Evolutionary conservation across 2,888 invertebrate genomes (phyloP), one percentile per base, ranked within the genome.

Genomic region (Diadegma fenestrale): DNA sequence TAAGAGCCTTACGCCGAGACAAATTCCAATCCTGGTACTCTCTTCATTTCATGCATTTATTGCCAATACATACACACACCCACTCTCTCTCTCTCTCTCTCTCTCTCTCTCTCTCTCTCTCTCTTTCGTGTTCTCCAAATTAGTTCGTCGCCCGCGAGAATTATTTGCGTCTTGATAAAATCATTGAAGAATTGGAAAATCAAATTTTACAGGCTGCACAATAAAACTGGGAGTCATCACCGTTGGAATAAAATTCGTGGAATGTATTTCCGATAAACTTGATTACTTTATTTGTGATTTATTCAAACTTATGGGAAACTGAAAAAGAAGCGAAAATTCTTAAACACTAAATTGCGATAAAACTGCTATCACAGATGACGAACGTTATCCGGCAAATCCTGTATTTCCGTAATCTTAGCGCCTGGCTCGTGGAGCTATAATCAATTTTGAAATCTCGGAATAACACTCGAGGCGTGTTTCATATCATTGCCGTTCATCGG

Each of bases 11-110:
- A 41, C 45, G 48, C 43, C 7, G 54, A 73, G 17, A 37, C 14
- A 61, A 72, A 66, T 45, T 41, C 43, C 61, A 45, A 48, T 19
- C 6, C 17, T 19, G 82, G 54, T 51, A 73, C 33, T 77, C 64
- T 77, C 64, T 68, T 45, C 72, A 75, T 69, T 71, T 63, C 71
- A 80, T 64, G 77, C 43, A 61, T 76, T 54, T 64, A 26, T 37
- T 37, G 10, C 37, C 37, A 37, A 37, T 37, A 37, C 37, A 37
- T 8, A 37, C 10, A 37, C 37, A 37, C 37, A 37, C 37, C 17
- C 41, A 26, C 30, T 54, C 41, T 64, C 68, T 45, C 37, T 22
- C 41, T 66, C 51, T 43, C 30, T 33, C 41, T 37, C 63, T 33
- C 66, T 22, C 30, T 17, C 51, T 3, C 33, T 45, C 2, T 68